phyloP scores from a whole-genome alignment of 2,797 vertebrate species.

The Crocidura indochinensis region DNA sequence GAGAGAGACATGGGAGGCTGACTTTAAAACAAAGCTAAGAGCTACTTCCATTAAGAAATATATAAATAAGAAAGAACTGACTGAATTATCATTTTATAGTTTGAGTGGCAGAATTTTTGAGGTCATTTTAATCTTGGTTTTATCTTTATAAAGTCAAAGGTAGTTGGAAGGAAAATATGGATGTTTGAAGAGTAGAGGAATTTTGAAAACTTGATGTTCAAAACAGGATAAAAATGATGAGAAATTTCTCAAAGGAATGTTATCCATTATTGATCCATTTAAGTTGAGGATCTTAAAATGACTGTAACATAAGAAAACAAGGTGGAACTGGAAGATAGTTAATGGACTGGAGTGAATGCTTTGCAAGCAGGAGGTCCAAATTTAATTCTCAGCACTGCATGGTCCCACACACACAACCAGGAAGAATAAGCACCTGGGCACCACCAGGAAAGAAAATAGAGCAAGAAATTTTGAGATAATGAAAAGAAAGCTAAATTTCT shows the following conservation, averaged over 20 bases:
- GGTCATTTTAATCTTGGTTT: slow-evolving; percentile 21
- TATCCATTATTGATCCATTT: not conserved
- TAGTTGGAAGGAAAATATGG: not conserved
- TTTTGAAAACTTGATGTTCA: slow-evolving; percentile 28
- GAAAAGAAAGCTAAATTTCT: not conserved
- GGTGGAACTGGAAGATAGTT: no score
- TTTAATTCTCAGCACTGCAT: no score
- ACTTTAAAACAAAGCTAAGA: slow-evolving; percentile 6
- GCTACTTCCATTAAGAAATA: not conserved
- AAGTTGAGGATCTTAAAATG: not conserved
- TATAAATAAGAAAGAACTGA: not conserved
- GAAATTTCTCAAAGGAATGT: not conserved
- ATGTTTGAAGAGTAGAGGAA: not conserved
- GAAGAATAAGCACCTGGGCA: no score
- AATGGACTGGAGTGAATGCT: no score
- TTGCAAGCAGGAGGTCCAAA: no score
- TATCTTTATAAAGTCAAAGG: not conserved
- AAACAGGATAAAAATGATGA: not conserved
- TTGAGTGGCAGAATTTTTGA: slow-evolving; percentile 23
- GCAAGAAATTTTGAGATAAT: slow-evolving; percentile 9
- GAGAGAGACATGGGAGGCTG: not conserved
- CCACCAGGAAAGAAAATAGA: slow-evolving; percentile 1
- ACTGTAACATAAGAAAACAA: slow-evolving; percentile 36
- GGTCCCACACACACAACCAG: no score
- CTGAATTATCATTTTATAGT: not conserved